Percentiles rank a stretch among this genome's conserved stretches.
Evolutionary conservation across 2,113 vertebrate genomes (phyloP).

Genomic region (Hippocampus mohnikei): DNA sequence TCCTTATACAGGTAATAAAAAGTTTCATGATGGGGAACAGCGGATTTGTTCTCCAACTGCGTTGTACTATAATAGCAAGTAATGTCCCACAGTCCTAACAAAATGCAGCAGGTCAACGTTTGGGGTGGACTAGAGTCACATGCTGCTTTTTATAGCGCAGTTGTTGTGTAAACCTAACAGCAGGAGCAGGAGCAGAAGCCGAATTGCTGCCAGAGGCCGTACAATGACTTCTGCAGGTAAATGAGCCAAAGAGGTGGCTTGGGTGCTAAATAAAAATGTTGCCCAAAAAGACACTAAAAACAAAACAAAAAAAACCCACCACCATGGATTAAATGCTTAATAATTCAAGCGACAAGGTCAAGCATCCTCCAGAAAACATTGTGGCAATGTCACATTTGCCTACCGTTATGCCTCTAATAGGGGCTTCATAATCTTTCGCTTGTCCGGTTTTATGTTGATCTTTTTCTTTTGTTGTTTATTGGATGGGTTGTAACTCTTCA

Average conservation of each 20-base stretch:
- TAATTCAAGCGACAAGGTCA: background rate
- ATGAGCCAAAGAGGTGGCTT: background rate
- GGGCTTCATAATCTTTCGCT: background rate
- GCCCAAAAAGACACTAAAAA: background rate
- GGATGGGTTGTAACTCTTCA: too few relatives aligned
- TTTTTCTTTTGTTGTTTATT: too few relatives aligned
- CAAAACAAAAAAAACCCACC: slow-evolving; percentile 2
- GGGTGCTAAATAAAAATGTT: background rate
- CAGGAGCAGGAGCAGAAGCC: background rate
- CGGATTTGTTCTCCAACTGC: background rate
- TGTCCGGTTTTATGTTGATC: background rate
- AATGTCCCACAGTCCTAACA: background rate
- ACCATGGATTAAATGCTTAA: background rate
- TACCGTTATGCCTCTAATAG: background rate
- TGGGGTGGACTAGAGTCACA: background rate
- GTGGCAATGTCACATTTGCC: background rate
- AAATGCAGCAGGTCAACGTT: background rate
- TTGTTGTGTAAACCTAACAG: slow-evolving; percentile 26
- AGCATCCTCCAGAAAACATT: background rate
- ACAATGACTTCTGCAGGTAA: slow-evolving; percentile 1
- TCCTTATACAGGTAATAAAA: background rate
- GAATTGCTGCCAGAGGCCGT: slow-evolving; percentile 1
- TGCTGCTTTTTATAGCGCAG: slow-evolving; percentile 37
- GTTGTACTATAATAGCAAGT: background rate
- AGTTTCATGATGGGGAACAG: background rate